Base-by-base conservation (phyloP, 2,888 invertebrate genomes). In the Drosophila flavopinicola region DNA sequence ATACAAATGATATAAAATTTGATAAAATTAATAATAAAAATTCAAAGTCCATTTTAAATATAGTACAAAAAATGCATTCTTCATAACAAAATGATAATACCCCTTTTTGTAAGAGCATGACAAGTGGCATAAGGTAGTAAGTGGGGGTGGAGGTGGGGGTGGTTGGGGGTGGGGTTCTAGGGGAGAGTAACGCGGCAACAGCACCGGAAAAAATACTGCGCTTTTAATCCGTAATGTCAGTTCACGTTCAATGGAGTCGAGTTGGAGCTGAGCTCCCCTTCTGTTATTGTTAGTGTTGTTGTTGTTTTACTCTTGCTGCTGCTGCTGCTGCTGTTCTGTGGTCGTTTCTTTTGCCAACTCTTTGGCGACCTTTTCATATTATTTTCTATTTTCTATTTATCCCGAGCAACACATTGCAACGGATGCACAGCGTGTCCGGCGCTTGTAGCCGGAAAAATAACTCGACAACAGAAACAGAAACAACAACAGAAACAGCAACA, bases 141-240 rank as follows among this genome's bases (percentile, higher is more conserved):
- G n/a, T n/a, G n/a, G n/a, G n/a, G n/a, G n/a, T n/a, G n/a, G n/a
- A n/a, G n/a, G n/a, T 1, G 17, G 7, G 17, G n/a, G 17, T 23
- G 20, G 25, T 29, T 17, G 9, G 27, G 23, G 23, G 3, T 25
- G 32, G 23, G n/a, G n/a, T n/a, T n/a, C n/a, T n/a, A n/a, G n/a
- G n/a, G n/a, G n/a, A n/a, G n/a, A n/a, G n/a, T n/a, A n/a, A n/a
- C n/a, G 23, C 39, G 53, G 39, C 45, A 61, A 52, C 48, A 47
- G 41, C 47, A 29, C 47, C 63, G 61, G 66, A 75, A 66, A 77
- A 78, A 69, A 69, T 69, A 63, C 69, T 61, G 60, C 66, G 60
- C 73, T 85, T 71, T 82, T 78, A 85, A 80, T 80, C 85, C 85
- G 78, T 80, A 85, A 85, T 85, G 85, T 78, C 82, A 85, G 75